A percentile compares a stretch with the other conserved stretches of the same genome.
phyloP scores from a whole-genome alignment of 2,797 vertebrate species.

The Melanotaenia nigrans region DNA sequence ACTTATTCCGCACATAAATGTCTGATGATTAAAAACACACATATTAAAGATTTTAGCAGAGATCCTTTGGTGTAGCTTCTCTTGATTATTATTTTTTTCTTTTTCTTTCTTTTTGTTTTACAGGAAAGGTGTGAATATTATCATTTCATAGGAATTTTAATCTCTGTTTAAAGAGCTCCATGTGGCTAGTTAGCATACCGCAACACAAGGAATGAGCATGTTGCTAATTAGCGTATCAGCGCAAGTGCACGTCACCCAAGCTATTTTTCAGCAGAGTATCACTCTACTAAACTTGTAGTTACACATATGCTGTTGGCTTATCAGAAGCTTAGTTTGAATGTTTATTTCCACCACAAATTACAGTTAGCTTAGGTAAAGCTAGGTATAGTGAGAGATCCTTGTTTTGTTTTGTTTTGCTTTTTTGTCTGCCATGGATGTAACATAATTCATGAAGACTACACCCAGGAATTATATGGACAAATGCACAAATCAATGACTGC shows the following conservation, averaged over 20 bases:
- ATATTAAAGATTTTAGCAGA: neutral
- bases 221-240: neutral
- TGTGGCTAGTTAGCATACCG: neutral
- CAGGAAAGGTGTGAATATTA: neutral
- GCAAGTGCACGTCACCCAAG: neutral
- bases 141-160: neutral
- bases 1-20: neutral
- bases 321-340: neutral
- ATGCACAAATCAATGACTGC: slow-evolving; percentile 26
- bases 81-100: neutral
- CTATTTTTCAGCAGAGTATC: neutral
- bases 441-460: neutral
- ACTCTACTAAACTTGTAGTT: neutral
- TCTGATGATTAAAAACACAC: neutral
- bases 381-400: neutral
- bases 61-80: neutral
- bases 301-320: neutral
- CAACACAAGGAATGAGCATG: neutral
- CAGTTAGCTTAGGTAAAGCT: neutral
- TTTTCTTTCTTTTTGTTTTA: neutral
- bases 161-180: neutral
- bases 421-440: neutral
- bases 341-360: neutral
- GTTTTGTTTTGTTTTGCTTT: neutral
- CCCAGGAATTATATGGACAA: neutral